A percentile compares a stretch with the other conserved stretches of the same genome.
phyloP scores from a whole-genome alignment of 2,797 vertebrate species.

The Tragopan temminckii region DNA sequence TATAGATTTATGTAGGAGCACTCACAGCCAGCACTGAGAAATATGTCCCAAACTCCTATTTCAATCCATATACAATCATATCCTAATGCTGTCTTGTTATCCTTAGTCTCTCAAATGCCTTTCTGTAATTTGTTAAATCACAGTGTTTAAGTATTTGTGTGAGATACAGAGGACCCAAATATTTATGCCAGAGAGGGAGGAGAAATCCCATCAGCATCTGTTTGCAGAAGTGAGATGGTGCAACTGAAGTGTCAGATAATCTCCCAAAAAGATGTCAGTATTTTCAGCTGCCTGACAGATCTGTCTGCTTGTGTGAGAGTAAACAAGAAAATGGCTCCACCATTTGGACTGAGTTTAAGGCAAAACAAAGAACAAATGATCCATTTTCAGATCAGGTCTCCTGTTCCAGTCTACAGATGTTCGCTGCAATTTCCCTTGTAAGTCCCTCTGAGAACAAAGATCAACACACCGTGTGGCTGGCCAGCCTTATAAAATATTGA shows the following conservation, averaged over 20 bases:
- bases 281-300: conserved; percentile 60
- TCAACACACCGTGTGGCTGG: not conserved
- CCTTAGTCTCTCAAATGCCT: not conserved
- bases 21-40: not conserved
- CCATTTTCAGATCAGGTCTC: not conserved
- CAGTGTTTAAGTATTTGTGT: not conserved
- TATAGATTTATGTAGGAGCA: not conserved
- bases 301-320: conserved; percentile 12
- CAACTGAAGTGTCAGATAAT: conserved; percentile 56
- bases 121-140: not conserved
- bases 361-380: conserved; percentile 59
- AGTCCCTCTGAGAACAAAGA: not conserved
- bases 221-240: conserved; percentile 49
- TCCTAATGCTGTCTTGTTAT: not conserved
- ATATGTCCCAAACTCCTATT: not conserved
- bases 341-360: conserved; percentile 36
- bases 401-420: conserved; percentile 15
- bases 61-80: not conserved
- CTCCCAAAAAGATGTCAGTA: conserved; percentile 52
- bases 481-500: not conserved
- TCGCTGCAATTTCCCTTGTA: not conserved
- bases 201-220: not conserved
- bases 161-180: conserved; percentile 29
- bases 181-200: conserved; percentile 8
- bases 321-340: conserved; percentile 40